These are phyloP conservation scores for Actinia equina DNA, from an alignment of 64 coral and sea anemone genomes.

Conservation along the genomic window DNA sequence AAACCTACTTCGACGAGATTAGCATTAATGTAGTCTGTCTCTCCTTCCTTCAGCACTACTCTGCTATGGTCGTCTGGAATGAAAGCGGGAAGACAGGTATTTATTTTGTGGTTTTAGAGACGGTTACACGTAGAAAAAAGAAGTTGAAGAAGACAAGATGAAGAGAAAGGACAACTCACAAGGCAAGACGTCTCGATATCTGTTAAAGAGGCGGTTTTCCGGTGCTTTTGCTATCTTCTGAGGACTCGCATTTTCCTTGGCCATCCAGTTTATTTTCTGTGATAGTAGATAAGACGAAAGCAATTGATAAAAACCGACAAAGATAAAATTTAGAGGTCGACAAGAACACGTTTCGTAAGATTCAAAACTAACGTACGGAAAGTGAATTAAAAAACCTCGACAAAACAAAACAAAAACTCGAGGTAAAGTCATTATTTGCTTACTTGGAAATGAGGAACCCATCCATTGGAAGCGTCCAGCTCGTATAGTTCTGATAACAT, in stretches of 20 bases:
- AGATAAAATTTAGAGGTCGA: not conserved
- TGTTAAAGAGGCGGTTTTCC: conserved; percentile 74
- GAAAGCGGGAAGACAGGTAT: not conserved
- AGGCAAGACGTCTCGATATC: conserved; percentile 89
- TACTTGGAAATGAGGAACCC: conserved; percentile 78
- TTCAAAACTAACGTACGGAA: not conserved
- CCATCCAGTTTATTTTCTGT: conserved; percentile 71
- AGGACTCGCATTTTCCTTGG: conserved; percentile 66
- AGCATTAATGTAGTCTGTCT: conserved; percentile 87
- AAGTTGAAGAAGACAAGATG: not conserved
- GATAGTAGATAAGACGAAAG: conserved; percentile 1
- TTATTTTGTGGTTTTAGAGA: not conserved
- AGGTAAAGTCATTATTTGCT: not conserved
- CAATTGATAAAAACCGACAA: not conserved
- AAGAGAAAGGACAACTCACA: conserved; percentile 64
- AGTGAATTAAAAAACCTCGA: not conserved
- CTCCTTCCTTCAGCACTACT: conserved; percentile 64
- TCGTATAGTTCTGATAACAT: conserved; percentile 81
- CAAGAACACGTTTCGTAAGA: not conserved
- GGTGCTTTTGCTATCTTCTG: conserved; percentile 75
- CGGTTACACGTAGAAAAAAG: not conserved
- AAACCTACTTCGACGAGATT: conserved; percentile 82
- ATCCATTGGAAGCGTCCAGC: conserved; percentile 62
- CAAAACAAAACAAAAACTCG: not conserved
- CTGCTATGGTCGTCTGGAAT: conserved; percentile 85